phyloP scores from a whole-genome alignment of 2,113 vertebrate species.

The Caranx melampygus region DNA sequence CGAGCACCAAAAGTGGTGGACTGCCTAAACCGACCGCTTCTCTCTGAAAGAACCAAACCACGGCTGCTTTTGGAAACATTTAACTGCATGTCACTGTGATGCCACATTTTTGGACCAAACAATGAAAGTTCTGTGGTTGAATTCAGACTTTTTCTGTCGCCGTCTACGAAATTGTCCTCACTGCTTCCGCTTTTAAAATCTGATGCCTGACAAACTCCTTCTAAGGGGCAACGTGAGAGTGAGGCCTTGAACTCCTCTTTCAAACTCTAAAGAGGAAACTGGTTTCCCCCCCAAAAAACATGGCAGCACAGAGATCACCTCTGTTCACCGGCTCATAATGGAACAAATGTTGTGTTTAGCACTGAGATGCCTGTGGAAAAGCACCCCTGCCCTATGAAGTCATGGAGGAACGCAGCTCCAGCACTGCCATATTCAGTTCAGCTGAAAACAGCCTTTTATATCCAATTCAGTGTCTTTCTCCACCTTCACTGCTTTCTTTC shows the following conservation, averaged over 20 bases:
- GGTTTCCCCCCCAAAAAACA: constrained; percentile 12
- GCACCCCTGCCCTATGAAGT: constrained; percentile 46
- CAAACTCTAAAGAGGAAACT: constrained; percentile 11
- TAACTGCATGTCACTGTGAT: constrained; percentile 2
- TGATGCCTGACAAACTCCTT: not conserved
- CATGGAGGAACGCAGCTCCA: constrained; percentile 8
- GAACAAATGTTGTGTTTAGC: constrained; percentile 51
- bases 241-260: constrained; percentile 21
- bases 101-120: constrained; percentile 27
- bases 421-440: constrained; percentile 29
- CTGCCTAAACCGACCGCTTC: constrained; percentile 34
- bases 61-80: constrained; percentile 49
- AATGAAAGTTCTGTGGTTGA: constrained; percentile 31
- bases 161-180: not conserved
- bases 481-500: not conserved
- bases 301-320: constrained; percentile 48
- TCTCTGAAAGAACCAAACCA: constrained; percentile 37
- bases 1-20: constrained; percentile 2
- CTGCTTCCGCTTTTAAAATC: not conserved
- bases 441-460: constrained; percentile 2
- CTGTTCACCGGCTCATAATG: constrained; percentile 53
- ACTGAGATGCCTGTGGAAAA: constrained; percentile 45
- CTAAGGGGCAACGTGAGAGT: not conserved
- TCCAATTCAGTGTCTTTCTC: not conserved
- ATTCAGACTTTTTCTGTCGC: constrained; percentile 17